Conservation (phyloP, 1,140 invertebrate species). For the Cydia pomonella region DNA sequence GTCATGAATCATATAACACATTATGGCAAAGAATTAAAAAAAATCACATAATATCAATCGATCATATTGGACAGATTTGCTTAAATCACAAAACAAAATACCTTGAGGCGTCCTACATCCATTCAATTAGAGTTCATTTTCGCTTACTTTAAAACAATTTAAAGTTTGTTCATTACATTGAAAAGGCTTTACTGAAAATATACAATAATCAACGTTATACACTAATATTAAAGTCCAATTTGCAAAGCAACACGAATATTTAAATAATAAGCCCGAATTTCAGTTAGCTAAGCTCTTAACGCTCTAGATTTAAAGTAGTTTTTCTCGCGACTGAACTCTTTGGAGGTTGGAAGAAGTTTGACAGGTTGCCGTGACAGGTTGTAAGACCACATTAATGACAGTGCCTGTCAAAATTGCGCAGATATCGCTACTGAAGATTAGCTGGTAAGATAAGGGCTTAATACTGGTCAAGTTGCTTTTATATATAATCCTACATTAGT, state of each 20-base stretch:
- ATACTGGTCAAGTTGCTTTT: background rate
- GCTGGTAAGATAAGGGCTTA: background rate
- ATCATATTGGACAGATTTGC: background rate
- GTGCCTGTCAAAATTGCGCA: conserved; percentile 3
- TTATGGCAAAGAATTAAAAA: background rate
- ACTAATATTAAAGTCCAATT: background rate
- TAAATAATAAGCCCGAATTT: no score
- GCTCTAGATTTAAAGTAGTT: background rate
- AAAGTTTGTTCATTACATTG: background rate
- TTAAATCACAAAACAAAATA: background rate
- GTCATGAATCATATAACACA: conserved; percentile 1
- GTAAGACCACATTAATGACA: conserved; percentile 17
- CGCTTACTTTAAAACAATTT: background rate
- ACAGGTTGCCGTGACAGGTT: conserved; percentile 10
- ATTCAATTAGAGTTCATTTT: background rate
- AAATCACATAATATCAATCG: background rate
- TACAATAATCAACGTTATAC: background rate
- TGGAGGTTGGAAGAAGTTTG: background rate
- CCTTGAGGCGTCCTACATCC: background rate
- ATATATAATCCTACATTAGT: conserved; percentile 2
- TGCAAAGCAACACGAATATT: background rate
- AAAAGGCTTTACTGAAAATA: background rate
- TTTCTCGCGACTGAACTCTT: background rate
- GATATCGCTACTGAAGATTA: conserved; percentile 16
- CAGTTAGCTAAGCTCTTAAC: background rate